Evolutionary conservation across 2,113 vertebrate genomes (phyloP).

Genomic region (Nyctibius bracteatus): DNA sequence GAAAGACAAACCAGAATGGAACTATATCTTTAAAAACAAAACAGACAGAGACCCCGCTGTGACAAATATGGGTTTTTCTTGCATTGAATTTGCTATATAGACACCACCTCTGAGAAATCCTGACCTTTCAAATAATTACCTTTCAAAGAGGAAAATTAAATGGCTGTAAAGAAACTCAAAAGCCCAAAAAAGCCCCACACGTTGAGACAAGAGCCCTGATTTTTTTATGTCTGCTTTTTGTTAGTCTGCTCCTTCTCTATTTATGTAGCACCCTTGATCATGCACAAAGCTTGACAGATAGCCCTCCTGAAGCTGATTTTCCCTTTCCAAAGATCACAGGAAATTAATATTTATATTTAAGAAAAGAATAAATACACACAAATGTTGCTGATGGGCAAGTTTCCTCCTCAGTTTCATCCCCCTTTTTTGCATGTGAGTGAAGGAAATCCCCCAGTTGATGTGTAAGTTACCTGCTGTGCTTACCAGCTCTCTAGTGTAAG

Average conservation of each 20-base stretch:
- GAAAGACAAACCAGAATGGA: neutral
- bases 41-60: too few relatives aligned
- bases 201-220: neutral
- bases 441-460: neutral
- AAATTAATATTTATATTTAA: neutral
- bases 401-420: neutral
- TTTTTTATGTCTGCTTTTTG: neutral
- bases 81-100: neutral
- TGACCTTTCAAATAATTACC: neutral
- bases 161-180: neutral
- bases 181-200: neutral
- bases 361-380: neutral
- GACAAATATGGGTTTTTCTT: rapidly evolving
- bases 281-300: rapidly evolving
- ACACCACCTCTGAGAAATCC: neutral
- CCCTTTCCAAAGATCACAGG: neutral
- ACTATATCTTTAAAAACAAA: neutral
- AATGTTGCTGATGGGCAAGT: neutral
- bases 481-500: neutral
- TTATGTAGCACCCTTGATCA: too few relatives aligned
- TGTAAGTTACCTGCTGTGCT: neutral
- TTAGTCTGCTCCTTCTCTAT: neutral
- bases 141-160: neutral
- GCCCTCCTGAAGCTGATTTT: neutral
- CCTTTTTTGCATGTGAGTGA: neutral